Conservation (phyloP, 2,888 invertebrate species). For the Eremobia ochroleuca region DNA sequence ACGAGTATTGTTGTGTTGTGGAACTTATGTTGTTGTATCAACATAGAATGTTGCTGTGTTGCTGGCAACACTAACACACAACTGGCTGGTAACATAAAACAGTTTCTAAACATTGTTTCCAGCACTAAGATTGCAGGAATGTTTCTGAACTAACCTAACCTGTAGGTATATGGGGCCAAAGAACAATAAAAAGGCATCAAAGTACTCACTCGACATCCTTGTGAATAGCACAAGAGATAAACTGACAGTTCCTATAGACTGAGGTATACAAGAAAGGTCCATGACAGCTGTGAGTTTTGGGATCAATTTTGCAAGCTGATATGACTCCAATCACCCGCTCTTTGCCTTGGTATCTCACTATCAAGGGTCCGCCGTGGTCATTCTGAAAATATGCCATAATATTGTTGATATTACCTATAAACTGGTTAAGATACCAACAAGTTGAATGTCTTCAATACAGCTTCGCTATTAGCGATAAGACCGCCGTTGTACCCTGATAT, state of each 20-base stretch:
- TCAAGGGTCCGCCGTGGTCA: slow-evolving; percentile 86
- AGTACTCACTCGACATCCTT: slow-evolving; percentile 85
- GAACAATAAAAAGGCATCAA: neutral
- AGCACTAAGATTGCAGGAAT: neutral
- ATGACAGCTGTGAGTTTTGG: slow-evolving; percentile 86
- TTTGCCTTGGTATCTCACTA: slow-evolving; percentile 83
- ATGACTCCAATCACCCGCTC: slow-evolving; percentile 85
- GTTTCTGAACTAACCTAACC: neutral
- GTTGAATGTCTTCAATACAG: neutral
- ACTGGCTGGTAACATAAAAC: neutral
- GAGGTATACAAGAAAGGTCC: slow-evolving; percentile 88
- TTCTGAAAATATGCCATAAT: slow-evolving; percentile 73
- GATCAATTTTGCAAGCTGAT: slow-evolving; percentile 88
- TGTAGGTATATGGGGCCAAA: neutral
- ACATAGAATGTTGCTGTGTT: neutral
- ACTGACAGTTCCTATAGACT: slow-evolving; percentile 85
- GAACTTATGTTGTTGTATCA: neutral
- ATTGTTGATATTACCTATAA: neutral
- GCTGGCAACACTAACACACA: neutral
- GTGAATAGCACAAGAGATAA: slow-evolving; percentile 85
- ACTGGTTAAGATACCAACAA: neutral
- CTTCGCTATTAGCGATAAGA: neutral
- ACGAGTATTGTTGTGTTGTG: no score
- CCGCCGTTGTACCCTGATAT: neutral
- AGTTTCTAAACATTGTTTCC: neutral